A percentile compares a stretch with the other conserved stretches of the same genome.
Conservation (phyloP, 2,888 invertebrate genomes). For the Clistopyga incitator region DNA sequence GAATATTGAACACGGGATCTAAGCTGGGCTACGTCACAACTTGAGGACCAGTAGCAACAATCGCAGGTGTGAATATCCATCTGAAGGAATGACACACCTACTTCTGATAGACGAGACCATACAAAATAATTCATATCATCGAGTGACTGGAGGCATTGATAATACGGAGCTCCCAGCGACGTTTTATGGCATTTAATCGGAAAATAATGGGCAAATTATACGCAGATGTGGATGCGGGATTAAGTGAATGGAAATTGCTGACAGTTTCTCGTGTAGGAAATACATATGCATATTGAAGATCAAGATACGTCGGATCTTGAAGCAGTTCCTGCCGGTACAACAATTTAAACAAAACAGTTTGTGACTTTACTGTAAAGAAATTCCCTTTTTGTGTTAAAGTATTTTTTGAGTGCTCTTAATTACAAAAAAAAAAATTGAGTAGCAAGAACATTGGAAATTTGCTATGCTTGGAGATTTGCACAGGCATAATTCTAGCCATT, state of each 20-base stretch:
- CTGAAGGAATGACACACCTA: constrained; percentile 37
- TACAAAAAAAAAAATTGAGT: background rate
- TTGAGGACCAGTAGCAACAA: background rate
- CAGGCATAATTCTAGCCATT: too few species aligned
- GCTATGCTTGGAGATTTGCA: too few species aligned
- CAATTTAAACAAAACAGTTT: background rate
- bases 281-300: background rate
- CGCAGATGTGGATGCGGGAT: background rate
- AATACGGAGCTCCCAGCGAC: constrained; percentile 4
- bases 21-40: background rate
- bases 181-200: constrained; percentile 28
- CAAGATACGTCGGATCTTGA: background rate
- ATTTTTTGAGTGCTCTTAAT: too few species aligned
- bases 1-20: background rate
- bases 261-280: background rate
- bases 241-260: constrained; percentile 5
- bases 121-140: constrained; percentile 34
- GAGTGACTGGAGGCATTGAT: constrained; percentile 8
- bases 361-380: background rate
- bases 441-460: too few species aligned
- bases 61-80: constrained; percentile 5
- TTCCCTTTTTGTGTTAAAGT: too few species aligned
- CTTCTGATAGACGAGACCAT: constrained; percentile 14
- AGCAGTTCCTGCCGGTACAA: background rate
- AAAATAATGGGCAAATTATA: constrained; percentile 20